phyloP scores from a whole-genome alignment of 1,140 invertebrate genomes.

The Nasonia vitripennis region DNA sequence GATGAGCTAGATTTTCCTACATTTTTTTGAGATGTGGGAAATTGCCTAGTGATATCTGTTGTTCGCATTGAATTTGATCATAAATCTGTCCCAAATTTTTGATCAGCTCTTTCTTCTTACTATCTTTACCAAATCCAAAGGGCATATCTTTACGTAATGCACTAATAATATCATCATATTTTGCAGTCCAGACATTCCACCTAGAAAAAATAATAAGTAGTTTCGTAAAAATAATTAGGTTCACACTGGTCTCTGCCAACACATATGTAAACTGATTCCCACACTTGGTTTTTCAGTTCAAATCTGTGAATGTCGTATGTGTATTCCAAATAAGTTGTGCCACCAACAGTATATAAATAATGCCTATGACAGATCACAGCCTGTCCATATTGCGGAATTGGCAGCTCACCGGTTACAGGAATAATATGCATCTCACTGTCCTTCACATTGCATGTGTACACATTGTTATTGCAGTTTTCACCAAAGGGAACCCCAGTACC shows the following conservation, averaged over 20 bases:
- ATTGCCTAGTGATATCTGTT: too few species aligned
- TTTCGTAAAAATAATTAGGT: conserved; percentile 68
- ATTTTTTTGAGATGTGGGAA: too few species aligned
- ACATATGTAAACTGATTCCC: too few species aligned
- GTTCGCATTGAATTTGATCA: conserved; percentile 89
- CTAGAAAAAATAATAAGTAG: too few species aligned
- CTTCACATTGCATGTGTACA: conserved; percentile 62
- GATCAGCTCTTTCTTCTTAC: conserved; percentile 98
- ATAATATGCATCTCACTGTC: conserved; percentile 64
- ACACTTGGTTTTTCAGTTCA: conserved; percentile 80
- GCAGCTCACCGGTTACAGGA: conserved; percentile 79
- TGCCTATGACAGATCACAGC: conserved; percentile 82
- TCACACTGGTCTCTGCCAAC: conserved; percentile 77
- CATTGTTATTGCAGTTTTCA: conserved; percentile 42
- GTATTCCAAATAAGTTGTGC: conserved; percentile 81
- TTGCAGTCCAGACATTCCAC: too few species aligned
- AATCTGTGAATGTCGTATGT: conserved; percentile 89
- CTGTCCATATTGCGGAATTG: conserved; percentile 88
- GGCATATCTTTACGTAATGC: conserved; percentile 97
- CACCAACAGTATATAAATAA: conserved; percentile 87
- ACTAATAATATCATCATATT: conserved; percentile 85
- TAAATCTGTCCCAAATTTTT: conserved; percentile 94
- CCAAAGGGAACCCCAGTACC: conserved; percentile 94
- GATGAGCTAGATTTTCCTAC: too few species aligned
- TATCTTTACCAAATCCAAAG: conserved; percentile 94